phyloP scores from a whole-genome alignment of 2,797 vertebrate genomes.

The Lacerta bilineata region DNA sequence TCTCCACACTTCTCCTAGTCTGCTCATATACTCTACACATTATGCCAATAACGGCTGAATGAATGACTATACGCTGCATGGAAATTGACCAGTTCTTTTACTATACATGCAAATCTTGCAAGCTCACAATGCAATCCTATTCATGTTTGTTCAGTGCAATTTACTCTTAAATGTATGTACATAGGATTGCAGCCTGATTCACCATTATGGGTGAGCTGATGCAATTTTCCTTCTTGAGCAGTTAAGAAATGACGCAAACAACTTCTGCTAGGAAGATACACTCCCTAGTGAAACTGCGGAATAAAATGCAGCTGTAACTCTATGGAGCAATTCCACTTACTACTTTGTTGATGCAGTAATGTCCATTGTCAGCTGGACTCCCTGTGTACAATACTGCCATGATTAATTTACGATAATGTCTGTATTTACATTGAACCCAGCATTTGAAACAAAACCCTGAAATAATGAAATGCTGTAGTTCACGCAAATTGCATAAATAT shows the following conservation, averaged over 20 bases:
- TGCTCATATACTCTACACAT: not conserved
- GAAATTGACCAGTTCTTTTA: too few species aligned
- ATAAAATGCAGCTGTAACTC: not conserved
- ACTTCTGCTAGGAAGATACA: not conserved
- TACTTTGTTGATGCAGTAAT: not conserved
- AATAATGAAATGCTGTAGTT: not conserved
- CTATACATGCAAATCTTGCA: not conserved
- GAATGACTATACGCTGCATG: too few species aligned
- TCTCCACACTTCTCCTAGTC: not conserved
- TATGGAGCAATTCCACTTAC: not conserved
- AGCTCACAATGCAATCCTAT: not conserved
- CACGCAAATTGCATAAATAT: not conserved
- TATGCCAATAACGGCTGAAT: too few species aligned
- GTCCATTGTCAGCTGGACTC: not conserved
- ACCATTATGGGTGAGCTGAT: not conserved
- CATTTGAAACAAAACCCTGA: not conserved
- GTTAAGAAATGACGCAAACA: not conserved
- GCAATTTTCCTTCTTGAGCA: not conserved
- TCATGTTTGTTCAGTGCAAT: not conserved
- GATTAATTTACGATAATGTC: not conserved
- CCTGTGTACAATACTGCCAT: not conserved
- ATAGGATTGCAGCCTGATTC: not conserved
- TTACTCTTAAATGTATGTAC: not conserved
- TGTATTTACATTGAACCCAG: not conserved
- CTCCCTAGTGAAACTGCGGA: not conserved